phyloP scores from a whole-genome alignment of 2,888 invertebrate species.

The Cerceris rybyensis region DNA sequence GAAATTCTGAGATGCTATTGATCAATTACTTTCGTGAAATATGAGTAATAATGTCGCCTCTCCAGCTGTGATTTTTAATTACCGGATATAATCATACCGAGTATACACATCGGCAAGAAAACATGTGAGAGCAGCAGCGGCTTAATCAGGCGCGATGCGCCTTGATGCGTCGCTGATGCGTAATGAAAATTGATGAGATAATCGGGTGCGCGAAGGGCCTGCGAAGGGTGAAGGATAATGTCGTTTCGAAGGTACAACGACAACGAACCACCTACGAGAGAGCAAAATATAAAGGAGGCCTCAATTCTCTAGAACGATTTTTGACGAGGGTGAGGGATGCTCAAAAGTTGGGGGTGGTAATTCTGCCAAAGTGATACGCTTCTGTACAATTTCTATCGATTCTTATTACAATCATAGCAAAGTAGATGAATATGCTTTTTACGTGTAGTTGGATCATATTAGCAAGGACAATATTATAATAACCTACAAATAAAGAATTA shows the following conservation, averaged over 20 bases:
- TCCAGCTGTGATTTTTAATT: slow-evolving; percentile 72
- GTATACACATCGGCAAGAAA: slow-evolving; percentile 69
- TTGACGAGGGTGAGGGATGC: slow-evolving; percentile 46
- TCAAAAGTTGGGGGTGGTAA: neutral
- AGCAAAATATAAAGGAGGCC: slow-evolving; percentile 44
- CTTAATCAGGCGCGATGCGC: slow-evolving; percentile 73
- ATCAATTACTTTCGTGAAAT: slow-evolving; percentile 71
- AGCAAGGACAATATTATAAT: too few relatives aligned
- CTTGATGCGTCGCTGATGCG: slow-evolving; percentile 68
- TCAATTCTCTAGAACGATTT: slow-evolving; percentile 42
- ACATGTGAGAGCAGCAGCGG: slow-evolving; percentile 68
- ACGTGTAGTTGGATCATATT: too few relatives aligned
- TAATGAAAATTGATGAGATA: slow-evolving; percentile 81
- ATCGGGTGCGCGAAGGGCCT: slow-evolving; percentile 54
- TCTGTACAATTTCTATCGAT: neutral
- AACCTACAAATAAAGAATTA: too few relatives aligned
- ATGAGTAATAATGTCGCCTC: slow-evolving; percentile 55
- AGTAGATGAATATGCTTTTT: too few relatives aligned
- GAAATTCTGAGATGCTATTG: slow-evolving; percentile 71
- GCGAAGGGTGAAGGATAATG: slow-evolving; percentile 61
- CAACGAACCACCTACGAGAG: slow-evolving; percentile 47
- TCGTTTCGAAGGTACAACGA: slow-evolving; percentile 62
- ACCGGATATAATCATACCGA: slow-evolving; percentile 67
- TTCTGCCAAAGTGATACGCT: neutral
- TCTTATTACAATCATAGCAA: neutral